Base-by-base conservation (phyloP, 2,888 invertebrate species). In the Crocallis elinguaria region DNA sequence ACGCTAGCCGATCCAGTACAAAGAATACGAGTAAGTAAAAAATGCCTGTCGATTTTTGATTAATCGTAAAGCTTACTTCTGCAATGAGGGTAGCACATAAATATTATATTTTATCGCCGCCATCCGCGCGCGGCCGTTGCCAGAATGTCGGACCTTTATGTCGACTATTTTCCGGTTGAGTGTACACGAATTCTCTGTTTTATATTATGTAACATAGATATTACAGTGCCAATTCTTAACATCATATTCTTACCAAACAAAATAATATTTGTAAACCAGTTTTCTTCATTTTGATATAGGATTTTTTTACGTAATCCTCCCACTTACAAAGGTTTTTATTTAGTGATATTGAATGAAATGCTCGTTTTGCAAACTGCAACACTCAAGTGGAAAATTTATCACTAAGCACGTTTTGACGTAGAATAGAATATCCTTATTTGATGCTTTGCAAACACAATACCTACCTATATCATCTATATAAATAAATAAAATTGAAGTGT, bases 91-190 rank as follows among this genome's bases (percentile, higher is more conserved):
- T 49, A 39, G 32, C 36, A 41, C 37, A 58, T 52, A 57, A 57
- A 63, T 61, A 60, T 60, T 80, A 83, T 84, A 84, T 86, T 82
- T 84, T 82, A 84, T 83, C 78, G 80, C 57, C 73, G 77, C 57
- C 75, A 75, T 75, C 75, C 77, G 74, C 73, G 77, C 74, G 71
- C 79, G 82, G 79, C 76, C 83, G 81, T 69, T 69, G 69, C 69
- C 84, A 82, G 79, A 78, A 82, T 79, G 82, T 75, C 74, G 79
- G 84, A 84, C 86, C 88, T 87, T 88, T 86, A 88, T 86, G 86
- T 84, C 83, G 82, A 82, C 86, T 84, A 91, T 91, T 91, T 89
- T 89, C 89, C 87, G 84, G 79, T 77, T 75, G 79, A 79, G 71
- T 76, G 84, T 80, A 73, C 87, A 75, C 79, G 87, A 82, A 88